phyloP scores from a whole-genome alignment of 2,888 invertebrate genomes.

The Diaprepes abbreviatus region DNA sequence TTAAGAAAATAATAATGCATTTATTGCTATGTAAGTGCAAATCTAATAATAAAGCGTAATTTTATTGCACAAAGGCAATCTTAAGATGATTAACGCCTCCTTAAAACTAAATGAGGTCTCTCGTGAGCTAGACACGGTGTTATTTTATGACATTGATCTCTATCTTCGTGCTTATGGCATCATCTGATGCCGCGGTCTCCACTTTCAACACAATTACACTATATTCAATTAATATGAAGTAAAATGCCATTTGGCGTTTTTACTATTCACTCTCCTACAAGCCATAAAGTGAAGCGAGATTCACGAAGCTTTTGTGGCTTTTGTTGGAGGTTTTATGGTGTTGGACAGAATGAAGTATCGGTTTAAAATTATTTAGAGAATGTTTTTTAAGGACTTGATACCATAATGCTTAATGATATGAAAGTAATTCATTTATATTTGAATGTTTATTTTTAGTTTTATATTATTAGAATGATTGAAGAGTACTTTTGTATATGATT shows the following conservation, averaged over 20 bases:
- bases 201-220: slow-evolving; percentile 20
- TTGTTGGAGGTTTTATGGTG: neutral
- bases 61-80: slow-evolving; percentile 11
- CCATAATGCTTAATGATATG: too few species aligned
- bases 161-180: slow-evolving; percentile 17
- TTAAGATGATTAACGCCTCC: slow-evolving; percentile 16
- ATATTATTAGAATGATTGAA: too few species aligned
- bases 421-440: too few species aligned
- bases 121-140: slow-evolving; percentile 13
- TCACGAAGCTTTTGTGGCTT: slow-evolving; percentile 7
- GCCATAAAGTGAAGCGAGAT: slow-evolving; percentile 1
- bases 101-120: slow-evolving; percentile 15
- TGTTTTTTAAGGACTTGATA: neutral
- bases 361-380: neutral
- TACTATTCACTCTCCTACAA: slow-evolving; percentile 12
- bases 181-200: slow-evolving; percentile 18
- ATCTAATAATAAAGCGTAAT: slow-evolving; percentile 7
- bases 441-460: too few species aligned
- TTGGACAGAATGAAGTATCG: neutral
- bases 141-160: slow-evolving; percentile 13
- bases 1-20: too few species aligned
- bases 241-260: slow-evolving; percentile 11
- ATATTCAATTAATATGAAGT: slow-evolving; percentile 20
- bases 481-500: too few species aligned
- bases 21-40: slow-evolving; percentile 1